phyloP scores from a whole-genome alignment of 1,140 invertebrate genomes.

The Nasonia giraulti region DNA sequence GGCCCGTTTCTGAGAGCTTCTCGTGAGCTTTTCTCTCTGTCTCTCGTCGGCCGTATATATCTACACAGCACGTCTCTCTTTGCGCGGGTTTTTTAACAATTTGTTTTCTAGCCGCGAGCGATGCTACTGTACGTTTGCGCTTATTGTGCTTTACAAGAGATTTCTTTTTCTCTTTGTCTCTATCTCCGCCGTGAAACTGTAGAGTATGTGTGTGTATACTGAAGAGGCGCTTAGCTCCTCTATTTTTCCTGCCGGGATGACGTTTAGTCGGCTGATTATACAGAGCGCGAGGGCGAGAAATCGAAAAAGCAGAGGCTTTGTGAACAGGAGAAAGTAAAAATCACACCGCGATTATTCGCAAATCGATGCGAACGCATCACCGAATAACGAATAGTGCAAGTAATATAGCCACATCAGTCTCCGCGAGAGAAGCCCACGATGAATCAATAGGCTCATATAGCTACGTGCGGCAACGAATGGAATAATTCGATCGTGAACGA shows the following conservation, averaged over 20 bases:
- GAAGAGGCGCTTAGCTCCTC: not conserved
- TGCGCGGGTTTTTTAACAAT: conserved; percentile 2
- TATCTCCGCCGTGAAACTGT: not conserved
- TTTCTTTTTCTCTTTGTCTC: not conserved
- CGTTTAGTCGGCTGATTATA: not conserved
- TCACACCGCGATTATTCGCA: no score
- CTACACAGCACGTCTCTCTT: not conserved
- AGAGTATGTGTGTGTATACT: not conserved
- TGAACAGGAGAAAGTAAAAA: no score
- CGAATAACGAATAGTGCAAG: no score
- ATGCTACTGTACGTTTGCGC: not conserved
- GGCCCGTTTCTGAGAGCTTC: not conserved
- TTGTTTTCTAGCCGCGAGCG: not conserved
- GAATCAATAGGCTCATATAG: not conserved
- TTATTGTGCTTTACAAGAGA: conserved; percentile 3
- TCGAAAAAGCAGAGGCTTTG: no score
- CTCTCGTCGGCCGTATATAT: not conserved
- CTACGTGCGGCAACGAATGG: not conserved
- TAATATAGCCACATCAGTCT: no score
- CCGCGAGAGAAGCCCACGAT: not conserved
- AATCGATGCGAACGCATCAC: no score
- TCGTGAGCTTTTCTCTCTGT: not conserved
- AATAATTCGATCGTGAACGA: conserved; percentile 1
- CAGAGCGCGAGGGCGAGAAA: no score
- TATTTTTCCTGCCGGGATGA: not conserved